Percentiles rank a stretch among this genome's conserved stretches.
Evolutionary conservation across 2,797 vertebrate species (phyloP).

Genomic region (Spea hammondii): DNA sequence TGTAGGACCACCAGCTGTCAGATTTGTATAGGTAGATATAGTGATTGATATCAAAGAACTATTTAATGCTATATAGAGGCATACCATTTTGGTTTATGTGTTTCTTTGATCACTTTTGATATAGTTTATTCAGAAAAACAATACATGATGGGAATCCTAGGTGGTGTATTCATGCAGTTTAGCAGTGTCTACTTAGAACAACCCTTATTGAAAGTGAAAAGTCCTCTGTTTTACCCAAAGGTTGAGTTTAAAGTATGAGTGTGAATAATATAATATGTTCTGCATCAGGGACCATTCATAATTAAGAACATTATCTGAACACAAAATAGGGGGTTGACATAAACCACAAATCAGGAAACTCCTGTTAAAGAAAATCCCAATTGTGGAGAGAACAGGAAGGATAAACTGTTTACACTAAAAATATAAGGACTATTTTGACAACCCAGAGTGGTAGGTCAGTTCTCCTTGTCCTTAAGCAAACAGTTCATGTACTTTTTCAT

Average conservation of each 20-base stretch:
- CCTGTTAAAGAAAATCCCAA: conserved; percentile 65
- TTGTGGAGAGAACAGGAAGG: conserved; percentile 70
- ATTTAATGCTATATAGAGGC: too few species aligned
- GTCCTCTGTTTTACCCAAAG: too few species aligned
- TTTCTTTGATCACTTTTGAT: too few species aligned
- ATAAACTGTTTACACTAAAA: conserved; percentile 70
- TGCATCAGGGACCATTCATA: conserved; percentile 68
- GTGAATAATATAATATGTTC: conserved; percentile 55
- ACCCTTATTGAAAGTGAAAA: too few species aligned
- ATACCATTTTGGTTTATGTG: too few species aligned
- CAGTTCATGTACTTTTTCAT: conserved; percentile 69
- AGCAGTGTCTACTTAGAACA: not conserved
- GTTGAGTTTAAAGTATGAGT: too few species aligned
- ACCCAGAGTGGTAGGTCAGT: conserved; percentile 62
- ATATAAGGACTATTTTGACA: conserved; percentile 72
- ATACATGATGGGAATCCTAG: too few species aligned
- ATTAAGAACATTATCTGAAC: conserved; percentile 66
- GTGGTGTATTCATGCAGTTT: not conserved
- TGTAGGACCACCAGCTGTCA: not conserved
- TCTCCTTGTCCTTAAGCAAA: conserved; percentile 72
- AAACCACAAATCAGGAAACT: conserved; percentile 78
- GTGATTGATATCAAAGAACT: too few species aligned
- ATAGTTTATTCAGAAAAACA: too few species aligned
- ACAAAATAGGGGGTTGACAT: conserved; percentile 64
- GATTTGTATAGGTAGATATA: too few species aligned